phyloP scores from a whole-genome alignment of 2,113 vertebrate species.

The Amazona guildingii region DNA sequence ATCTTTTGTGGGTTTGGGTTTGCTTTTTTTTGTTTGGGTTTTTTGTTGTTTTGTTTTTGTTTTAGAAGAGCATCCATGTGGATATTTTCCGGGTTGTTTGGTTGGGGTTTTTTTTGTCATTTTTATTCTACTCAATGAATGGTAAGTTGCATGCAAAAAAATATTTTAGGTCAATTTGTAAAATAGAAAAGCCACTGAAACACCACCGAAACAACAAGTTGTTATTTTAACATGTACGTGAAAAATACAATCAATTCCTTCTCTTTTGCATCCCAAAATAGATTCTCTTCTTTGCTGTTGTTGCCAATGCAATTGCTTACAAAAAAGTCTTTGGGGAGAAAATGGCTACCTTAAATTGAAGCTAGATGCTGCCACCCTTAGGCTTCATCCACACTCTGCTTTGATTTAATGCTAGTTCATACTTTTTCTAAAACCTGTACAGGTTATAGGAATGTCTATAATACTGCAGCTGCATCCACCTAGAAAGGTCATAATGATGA shows the following conservation, averaged over 20 bases:
- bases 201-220: neutral
- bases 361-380: constrained; percentile 40
- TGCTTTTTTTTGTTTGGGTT: neutral
- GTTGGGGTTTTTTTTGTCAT: rapidly evolving
- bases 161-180: neutral
- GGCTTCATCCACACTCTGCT: neutral
- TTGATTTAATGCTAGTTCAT: neutral
- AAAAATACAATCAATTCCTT: neutral
- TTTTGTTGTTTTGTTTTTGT: neutral
- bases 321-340: neutral
- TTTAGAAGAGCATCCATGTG: neutral
- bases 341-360: constrained; percentile 2
- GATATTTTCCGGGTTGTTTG: neutral
- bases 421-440: neutral
- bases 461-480: neutral
- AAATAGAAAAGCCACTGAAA: neutral
- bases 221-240: neutral
- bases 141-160: neutral
- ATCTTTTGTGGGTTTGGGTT: neutral
- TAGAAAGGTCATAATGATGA: neutral
- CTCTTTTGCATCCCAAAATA: neutral
- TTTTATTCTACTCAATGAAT: neutral
- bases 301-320: neutral
- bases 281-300: neutral
- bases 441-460: neutral